Evolutionary conservation across 2,797 vertebrate species (phyloP).

Genomic region (Pantherophis vulpinus): DNA sequence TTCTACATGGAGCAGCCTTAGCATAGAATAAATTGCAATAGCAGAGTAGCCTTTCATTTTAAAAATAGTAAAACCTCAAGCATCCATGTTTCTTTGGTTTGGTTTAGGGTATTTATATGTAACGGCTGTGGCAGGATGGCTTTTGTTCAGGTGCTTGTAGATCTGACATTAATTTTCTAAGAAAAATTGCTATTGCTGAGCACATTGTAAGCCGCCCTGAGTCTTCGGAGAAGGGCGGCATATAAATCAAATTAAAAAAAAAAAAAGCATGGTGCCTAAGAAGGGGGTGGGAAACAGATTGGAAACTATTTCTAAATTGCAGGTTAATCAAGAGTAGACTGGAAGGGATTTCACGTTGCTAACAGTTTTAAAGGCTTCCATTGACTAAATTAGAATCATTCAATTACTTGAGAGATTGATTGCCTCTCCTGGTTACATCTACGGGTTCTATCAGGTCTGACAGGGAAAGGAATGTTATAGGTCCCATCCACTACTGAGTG

Average conservation of each 20-base stretch:
- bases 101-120: not conserved
- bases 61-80: not conserved
- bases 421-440: not conserved
- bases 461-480: not conserved
- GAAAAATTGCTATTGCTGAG: too few species aligned
- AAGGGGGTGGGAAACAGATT: not conserved
- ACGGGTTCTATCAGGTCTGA: not conserved
- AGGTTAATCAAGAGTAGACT: not conserved
- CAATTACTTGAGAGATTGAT: not conserved
- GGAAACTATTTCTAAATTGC: not conserved
- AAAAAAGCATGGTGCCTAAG: not conserved
- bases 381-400: not conserved
- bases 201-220: too few species aligned
- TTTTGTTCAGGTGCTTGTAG: not conserved
- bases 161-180: not conserved
- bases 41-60: not conserved
- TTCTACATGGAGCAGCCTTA: not conserved
- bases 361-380: not conserved
- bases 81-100: not conserved
- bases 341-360: not conserved
- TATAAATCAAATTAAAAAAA: too few species aligned
- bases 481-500: not conserved
- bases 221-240: too few species aligned
- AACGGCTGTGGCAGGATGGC: not conserved
- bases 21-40: not conserved